Base-by-base conservation (phyloP, 2,797 vertebrate species). In the Ambastaia sidthimunki region DNA sequence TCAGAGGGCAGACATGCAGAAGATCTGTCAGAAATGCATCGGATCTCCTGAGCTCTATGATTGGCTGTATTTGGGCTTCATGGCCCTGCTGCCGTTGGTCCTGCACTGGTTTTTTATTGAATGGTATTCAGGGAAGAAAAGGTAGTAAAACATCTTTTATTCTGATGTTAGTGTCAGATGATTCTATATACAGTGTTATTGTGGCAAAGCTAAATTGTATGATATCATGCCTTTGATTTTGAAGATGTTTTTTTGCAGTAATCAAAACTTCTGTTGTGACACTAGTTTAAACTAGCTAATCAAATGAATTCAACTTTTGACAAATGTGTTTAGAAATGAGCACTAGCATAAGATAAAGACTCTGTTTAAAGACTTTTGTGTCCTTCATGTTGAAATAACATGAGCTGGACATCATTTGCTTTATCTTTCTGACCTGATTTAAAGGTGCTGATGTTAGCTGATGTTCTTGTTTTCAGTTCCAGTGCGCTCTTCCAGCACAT, bases 51-150 rank as follows among this genome's bases (percentile, higher is more conserved):
- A 98, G 74, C 94, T 96, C 44, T 99, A 99, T 2, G 98, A 98
- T 70, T 99, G 98, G 97, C 95, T 99, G 2, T 99, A 99, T 60
- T 93, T 99, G 57, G 98, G 98, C 48, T 99, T 99, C 85, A 99
- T 99, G 98, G 98, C 96, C 48, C 95, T 99, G 96, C 90, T 99
- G 5, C 98, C 98, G 0, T 91, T 99, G 2, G 93, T 98, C 52
- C 87, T 99, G 76, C 98, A 99, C 87, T 99, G 98, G 98, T 99
- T 99, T 91, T 99, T 99, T 81, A 97, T 99, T 2, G 98, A 99
- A 84, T 99, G 98, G 97, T 99, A 98, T 87, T 98, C 98, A 0
- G 97, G 98, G 12, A 99, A 98, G 90, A 99, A 99, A 86, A 99
- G 98, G 98, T 98, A 44, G n/a, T 15, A 0, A 28, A 28, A 28